Evolutionary conservation across 2,888 invertebrate species (phyloP).

Genomic region (Cryptus viduatorius): DNA sequence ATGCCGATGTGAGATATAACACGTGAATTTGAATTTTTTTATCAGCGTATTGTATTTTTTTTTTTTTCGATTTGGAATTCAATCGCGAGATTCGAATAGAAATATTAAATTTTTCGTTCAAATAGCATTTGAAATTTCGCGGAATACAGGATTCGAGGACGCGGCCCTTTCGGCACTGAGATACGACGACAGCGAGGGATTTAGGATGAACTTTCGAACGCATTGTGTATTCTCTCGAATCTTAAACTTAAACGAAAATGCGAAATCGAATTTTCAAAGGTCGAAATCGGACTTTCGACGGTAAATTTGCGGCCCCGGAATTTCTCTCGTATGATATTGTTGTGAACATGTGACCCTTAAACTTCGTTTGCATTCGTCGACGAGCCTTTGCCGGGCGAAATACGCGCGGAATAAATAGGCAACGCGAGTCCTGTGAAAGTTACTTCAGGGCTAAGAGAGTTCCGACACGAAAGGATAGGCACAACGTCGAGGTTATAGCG

Average conservation of each 20-base stretch:
- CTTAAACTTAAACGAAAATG: constrained; percentile 31
- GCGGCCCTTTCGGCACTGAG: too few species aligned
- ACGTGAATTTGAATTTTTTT: too few species aligned
- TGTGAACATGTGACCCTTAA: constrained; percentile 38
- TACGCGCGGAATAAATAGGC: constrained; percentile 31
- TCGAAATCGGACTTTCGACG: constrained; percentile 10
- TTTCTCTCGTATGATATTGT: constrained; percentile 26
- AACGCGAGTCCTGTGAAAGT: constrained; percentile 57
- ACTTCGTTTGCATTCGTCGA: constrained; percentile 25
- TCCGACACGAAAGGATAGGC: constrained; percentile 36
- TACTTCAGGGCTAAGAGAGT: constrained; percentile 47
- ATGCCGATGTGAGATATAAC: too few species aligned
- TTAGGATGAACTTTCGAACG: constrained; percentile 4
- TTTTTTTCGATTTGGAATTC: too few species aligned
- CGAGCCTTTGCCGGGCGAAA: not conserved
- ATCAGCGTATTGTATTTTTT: too few species aligned
- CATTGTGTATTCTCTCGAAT: not conserved
- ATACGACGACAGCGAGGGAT: not conserved
- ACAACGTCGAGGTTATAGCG: not conserved
- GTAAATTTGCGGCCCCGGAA: not conserved
- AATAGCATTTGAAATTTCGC: too few species aligned
- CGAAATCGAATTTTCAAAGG: constrained; percentile 42
- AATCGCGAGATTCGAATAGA: too few species aligned
- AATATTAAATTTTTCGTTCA: too few species aligned
- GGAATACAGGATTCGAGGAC: too few species aligned